phyloP scores from a whole-genome alignment of 2,113 vertebrate genomes.

The Zosterops pallidus region DNA sequence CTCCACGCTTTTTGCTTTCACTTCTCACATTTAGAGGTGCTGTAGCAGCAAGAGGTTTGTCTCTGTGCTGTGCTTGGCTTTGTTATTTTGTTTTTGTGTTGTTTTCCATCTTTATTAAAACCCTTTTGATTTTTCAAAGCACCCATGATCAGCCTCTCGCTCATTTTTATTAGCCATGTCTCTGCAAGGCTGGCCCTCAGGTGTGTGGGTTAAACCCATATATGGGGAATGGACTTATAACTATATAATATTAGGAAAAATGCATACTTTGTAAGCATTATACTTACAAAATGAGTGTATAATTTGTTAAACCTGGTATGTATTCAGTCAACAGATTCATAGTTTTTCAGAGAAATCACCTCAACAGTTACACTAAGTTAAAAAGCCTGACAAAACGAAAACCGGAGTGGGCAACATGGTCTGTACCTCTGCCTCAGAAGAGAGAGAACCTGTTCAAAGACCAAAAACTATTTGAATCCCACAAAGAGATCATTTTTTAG shows the following conservation, averaged over 20 bases:
- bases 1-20: too few species aligned
- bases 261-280: background rate
- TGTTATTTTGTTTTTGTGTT: too few species aligned
- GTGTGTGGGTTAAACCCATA: too few species aligned
- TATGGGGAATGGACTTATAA: background rate
- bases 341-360: background rate
- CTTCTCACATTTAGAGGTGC: too few species aligned
- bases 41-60: too few species aligned
- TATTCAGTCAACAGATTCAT: background rate
- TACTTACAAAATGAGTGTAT: too few species aligned
- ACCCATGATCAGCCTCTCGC: too few species aligned
- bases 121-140: too few species aligned
- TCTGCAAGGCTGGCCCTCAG: too few species aligned
- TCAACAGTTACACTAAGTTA: background rate
- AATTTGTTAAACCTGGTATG: background rate
- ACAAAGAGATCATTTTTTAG: background rate
- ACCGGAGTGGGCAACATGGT: rapidly evolving
- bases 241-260: background rate
- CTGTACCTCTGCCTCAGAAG: background rate
- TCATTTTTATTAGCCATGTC: too few species aligned
- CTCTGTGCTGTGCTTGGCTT: too few species aligned
- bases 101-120: too few species aligned
- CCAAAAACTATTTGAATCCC: background rate
- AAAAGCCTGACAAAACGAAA: background rate
- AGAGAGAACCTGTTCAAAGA: background rate